Evolutionary conservation across 1,140 invertebrate species (phyloP).

Genomic region (Luehdorfia chinensis): DNA sequence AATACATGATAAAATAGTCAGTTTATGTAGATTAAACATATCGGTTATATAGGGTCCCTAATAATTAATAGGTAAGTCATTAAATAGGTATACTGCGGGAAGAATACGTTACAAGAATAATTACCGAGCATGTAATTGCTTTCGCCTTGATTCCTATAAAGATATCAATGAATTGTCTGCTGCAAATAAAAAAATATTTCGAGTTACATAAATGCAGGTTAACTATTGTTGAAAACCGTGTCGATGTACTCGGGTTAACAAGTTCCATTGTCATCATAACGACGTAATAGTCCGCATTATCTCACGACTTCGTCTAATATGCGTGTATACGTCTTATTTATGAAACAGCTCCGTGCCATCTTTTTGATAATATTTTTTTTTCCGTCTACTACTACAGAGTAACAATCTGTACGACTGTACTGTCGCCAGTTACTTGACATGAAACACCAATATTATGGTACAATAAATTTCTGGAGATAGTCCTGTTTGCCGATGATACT

Average conservation of each 20-base stretch:
- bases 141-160: constrained; percentile 16
- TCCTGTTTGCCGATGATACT: too few relatives aligned
- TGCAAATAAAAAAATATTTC: constrained; percentile 24
- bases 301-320: constrained; percentile 2
- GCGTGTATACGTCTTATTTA: neutral
- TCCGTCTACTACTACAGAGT: too few relatives aligned
- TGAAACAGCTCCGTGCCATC: neutral
- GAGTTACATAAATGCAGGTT: constrained; percentile 43
- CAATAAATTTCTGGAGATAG: too few relatives aligned
- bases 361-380: too few relatives aligned
- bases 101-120: constrained; percentile 9
- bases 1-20: too few relatives aligned
- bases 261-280: constrained; percentile 36
- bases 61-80: too few relatives aligned
- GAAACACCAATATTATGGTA: too few relatives aligned
- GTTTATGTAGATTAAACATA: too few relatives aligned
- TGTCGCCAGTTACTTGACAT: too few relatives aligned
- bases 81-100: neutral
- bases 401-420: too few relatives aligned
- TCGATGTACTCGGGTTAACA: constrained; percentile 31
- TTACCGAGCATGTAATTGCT: constrained; percentile 9
- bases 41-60: too few relatives aligned
- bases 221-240: constrained; percentile 44
- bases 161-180: constrained; percentile 20
- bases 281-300: constrained; percentile 11